Conservation (phyloP, 2,888 invertebrate species). For the Odontocolon sp. region DNA sequence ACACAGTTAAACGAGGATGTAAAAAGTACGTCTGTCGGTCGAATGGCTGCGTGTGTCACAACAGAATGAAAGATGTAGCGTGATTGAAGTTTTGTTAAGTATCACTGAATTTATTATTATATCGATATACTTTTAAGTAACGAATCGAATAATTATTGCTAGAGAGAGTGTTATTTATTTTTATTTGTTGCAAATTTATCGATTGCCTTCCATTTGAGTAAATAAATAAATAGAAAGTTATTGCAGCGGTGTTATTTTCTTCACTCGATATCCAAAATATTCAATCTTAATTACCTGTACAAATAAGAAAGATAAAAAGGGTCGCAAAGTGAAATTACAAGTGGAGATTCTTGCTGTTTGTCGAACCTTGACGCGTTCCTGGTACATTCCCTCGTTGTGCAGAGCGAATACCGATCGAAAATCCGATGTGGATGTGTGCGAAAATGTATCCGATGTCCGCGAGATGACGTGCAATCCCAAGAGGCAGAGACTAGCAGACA, state of each 20-base stretch:
- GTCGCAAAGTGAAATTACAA: too few relatives aligned
- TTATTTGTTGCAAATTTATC: conserved; percentile 81
- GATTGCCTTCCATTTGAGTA: conserved; percentile 81
- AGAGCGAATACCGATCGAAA: too few relatives aligned
- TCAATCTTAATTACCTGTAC: too few relatives aligned
- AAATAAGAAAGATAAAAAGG: too few relatives aligned
- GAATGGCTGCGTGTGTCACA: conserved; percentile 8
- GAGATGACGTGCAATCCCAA: too few relatives aligned
- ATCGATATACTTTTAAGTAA: conserved; percentile 63
- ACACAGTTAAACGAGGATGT: conserved; percentile 12
- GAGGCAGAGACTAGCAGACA: too few relatives aligned
- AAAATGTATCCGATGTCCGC: too few relatives aligned
- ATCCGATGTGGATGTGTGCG: too few relatives aligned
- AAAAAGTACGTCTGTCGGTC: conserved; percentile 19
- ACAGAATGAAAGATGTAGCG: conserved; percentile 17
- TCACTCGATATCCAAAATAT: background rate
- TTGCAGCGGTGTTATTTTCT: conserved; percentile 52
- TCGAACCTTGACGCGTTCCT: too few relatives aligned
- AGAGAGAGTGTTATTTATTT: conserved; percentile 81
- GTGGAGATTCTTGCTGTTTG: too few relatives aligned
- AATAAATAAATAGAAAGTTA: conserved; percentile 78
- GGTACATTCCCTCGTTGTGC: too few relatives aligned
- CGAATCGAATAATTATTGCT: conserved; percentile 74
- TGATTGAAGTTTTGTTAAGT: conserved; percentile 74
- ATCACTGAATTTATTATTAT: conserved; percentile 70